A percentile compares a stretch with the other conserved stretches of the same genome.
These are phyloP conservation scores for Dasysyrphus tricinctus DNA, from an alignment of 2,888 invertebrate genomes.

Conservation along the genomic window DNA sequence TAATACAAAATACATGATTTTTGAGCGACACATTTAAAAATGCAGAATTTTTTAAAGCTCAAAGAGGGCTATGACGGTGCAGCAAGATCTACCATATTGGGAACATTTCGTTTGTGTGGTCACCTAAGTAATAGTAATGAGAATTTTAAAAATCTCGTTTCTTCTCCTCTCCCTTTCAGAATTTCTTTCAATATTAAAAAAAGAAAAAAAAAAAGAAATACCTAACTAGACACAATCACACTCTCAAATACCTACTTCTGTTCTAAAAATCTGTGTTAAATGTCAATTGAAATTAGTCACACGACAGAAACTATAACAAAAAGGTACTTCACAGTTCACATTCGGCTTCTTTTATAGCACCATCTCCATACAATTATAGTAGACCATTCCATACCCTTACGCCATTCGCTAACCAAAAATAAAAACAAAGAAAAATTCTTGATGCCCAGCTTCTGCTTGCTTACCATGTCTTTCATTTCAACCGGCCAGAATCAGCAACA, in stretches of 20 bases:
- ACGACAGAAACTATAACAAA: slow-evolving; percentile 65
- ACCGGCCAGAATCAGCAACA: not conserved
- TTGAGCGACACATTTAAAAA: no score
- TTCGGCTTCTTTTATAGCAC: slow-evolving; percentile 67
- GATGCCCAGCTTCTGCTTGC: not conserved
- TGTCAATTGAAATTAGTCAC: slow-evolving; percentile 67
- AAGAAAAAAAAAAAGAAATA: not conserved
- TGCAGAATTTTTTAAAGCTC: no score
- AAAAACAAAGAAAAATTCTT: slow-evolving; percentile 31
- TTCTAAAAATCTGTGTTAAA: slow-evolving; percentile 37
- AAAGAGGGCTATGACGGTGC: no score
- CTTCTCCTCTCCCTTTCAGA: no score
- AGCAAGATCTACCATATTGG: no score
- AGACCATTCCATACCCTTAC: not conserved
- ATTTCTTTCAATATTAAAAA: no score
- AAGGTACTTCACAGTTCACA: slow-evolving; percentile 22
- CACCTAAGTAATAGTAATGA: no score
- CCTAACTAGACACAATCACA: not conserved
- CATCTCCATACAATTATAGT: slow-evolving; percentile 17
- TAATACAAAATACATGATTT: no score
- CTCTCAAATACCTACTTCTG: slow-evolving; percentile 15
- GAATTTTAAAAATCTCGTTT: no score
- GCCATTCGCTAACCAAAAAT: slow-evolving; percentile 22
- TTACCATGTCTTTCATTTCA: slow-evolving; percentile 36
- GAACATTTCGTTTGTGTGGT: no score